Base-by-base conservation (phyloP, 2,888 invertebrate genomes). In the Leucophenga maculata region DNA sequence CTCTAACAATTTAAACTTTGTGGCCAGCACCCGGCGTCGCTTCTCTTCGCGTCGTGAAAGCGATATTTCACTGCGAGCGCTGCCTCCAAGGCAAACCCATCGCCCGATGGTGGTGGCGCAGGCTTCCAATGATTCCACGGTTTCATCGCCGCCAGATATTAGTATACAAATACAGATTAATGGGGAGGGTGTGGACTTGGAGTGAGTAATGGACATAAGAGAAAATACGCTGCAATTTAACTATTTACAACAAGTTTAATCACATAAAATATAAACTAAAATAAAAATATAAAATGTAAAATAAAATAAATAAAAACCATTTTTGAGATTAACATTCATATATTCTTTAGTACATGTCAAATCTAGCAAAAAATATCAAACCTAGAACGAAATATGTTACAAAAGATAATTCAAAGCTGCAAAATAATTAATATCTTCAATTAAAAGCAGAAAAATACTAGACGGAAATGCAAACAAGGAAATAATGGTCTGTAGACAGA, bases 151-250 rank as follows among this genome's bases (percentile, higher is more conserved):
- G 39, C 39, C 67, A 46, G 69, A 74, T 39, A 77, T 78, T 2
- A 68, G 69, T 55, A 75, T 75, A 11, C 80, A 77, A 57, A 82
- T 76, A 14, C 85, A 86, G 75, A 72, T 87, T 14, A 86, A 86
- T 60, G 86, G 86, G 0, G 80, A 85, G 57, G 86, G 85, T 11
- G 74, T 86, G 3, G 74, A 85, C 31, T 76, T 85, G 31, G 44
- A 76, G 78, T 39, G 74, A 83, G 31, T 76, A 8, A 6, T 39
- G 8, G 39, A 11, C n/a, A n/a, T n/a, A n/a, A n/a, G n/a, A n/a
- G n/a, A n/a, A n/a, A 70, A 77, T 50, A n/a, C 60, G 65, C 66
- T 32, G 31, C 57, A 20, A 20, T 18, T 26, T 13, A 46, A 13
- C 22, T 22, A 16, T 64, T 55, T 44, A 18, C 26, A 59, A 59